Evolutionary conservation across 2,797 vertebrate genomes (phyloP).

Genomic region (Pseudochirops corinnae): DNA sequence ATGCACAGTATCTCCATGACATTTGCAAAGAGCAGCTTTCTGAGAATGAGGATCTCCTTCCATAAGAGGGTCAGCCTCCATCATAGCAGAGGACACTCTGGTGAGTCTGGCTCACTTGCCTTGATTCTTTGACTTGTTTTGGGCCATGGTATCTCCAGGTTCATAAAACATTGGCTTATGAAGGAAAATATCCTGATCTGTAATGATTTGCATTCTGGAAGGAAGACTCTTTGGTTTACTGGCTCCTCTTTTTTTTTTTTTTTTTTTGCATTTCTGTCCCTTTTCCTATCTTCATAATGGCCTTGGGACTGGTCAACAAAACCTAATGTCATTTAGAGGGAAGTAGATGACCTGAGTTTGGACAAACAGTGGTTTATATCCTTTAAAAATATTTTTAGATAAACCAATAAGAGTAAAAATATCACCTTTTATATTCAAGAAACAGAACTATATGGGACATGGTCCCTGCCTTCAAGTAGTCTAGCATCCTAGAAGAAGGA

Average conservation of each 20-base stretch:
- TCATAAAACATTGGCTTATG: neutral
- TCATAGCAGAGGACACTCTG: neutral
- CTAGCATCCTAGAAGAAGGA: neutral
- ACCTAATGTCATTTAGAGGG: neutral
- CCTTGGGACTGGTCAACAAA: neutral
- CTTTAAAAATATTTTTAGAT: neutral
- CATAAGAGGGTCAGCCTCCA: neutral
- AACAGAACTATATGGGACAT: neutral
- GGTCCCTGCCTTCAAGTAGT: neutral
- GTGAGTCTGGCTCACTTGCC: neutral
- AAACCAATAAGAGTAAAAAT: neutral
- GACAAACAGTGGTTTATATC: neutral
- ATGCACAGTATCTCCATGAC: neutral
- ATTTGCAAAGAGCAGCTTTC: neutral
- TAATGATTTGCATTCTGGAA: neutral
- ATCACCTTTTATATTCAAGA: neutral
- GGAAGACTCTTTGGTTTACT: neutral
- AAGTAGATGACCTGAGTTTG: neutral
- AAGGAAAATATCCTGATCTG: neutral
- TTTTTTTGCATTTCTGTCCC: neutral
- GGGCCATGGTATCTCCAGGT: neutral
- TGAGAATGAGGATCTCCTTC: neutral
- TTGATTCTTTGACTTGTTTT: neutral
- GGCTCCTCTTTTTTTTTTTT: no score
- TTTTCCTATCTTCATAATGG: neutral